Conservation (phyloP, 2,113 vertebrate genomes). For the Desmodus rotundus region DNA sequence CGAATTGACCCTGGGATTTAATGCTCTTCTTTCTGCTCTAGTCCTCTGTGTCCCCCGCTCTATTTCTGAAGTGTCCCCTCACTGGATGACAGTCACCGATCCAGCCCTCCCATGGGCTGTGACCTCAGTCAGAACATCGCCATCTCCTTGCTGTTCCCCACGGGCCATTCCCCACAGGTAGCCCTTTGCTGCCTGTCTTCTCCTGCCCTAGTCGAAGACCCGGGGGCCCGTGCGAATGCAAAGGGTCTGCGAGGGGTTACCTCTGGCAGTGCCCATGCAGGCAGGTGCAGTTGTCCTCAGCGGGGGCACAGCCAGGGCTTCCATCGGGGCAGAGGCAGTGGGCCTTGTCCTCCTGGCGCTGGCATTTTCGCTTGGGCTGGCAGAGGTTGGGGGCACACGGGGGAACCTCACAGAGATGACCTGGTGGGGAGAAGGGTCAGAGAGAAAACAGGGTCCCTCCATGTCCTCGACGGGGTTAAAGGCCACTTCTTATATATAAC, state of each 20-base stretch:
- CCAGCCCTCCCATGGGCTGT: background rate
- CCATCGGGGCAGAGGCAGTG: slow-evolving; percentile 59
- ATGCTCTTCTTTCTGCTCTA: background rate
- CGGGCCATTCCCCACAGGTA: background rate
- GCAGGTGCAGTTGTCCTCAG: slow-evolving; percentile 53
- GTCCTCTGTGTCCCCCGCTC: rapidly evolving
- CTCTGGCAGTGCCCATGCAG: slow-evolving; percentile 61
- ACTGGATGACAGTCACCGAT: background rate
- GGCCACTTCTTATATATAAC: background rate
- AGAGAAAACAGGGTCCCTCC: background rate
- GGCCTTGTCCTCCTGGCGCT: background rate
- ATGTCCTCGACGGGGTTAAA: background rate
- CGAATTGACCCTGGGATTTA: background rate
- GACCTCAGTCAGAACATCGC: background rate
- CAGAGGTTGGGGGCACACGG: slow-evolving; percentile 54
- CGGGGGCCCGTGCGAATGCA: rapidly evolving
- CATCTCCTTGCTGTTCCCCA: background rate
- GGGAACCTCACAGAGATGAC: slow-evolving; percentile 56
- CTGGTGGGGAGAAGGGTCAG: slow-evolving; percentile 18
- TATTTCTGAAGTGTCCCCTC: background rate
- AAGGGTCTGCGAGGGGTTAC: background rate
- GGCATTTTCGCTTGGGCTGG: slow-evolving; percentile 28
- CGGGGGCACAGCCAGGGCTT: slow-evolving; percentile 22
- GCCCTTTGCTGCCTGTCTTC: background rate
- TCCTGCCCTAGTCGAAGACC: background rate